Conservation (phyloP, 2,797 vertebrate species). For the Microcaecilia unicolor region DNA sequence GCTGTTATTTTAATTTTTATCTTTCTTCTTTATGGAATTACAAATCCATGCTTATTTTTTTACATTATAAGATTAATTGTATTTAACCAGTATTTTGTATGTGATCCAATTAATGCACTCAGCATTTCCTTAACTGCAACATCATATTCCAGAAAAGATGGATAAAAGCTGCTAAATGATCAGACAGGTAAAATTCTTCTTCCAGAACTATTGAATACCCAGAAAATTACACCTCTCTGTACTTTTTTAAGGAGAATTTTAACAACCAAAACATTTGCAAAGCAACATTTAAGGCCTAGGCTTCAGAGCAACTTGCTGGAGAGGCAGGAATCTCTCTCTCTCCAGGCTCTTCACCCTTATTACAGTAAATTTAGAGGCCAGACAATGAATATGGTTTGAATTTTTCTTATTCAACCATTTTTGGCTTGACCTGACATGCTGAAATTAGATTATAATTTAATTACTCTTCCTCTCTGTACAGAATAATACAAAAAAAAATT, state of each 20-base stretch:
- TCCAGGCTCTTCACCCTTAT: too few species aligned
- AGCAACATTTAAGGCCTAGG: too few species aligned
- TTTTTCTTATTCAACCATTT: constrained; percentile 10
- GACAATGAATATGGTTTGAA: background rate
- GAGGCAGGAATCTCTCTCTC: too few species aligned
- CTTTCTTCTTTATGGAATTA: constrained; percentile 32
- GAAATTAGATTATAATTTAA: constrained; percentile 18
- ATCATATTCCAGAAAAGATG: constrained; percentile 20
- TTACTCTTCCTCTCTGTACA: constrained; percentile 24
- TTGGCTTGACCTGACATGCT: constrained; percentile 17
- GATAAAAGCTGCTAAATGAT: constrained; percentile 71
- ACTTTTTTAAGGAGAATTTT: too few species aligned
- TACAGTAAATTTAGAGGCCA: too few species aligned
- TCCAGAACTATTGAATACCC: too few species aligned
- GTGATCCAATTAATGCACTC: constrained; percentile 83
- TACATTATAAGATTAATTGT: constrained; percentile 42
- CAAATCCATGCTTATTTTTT: constrained; percentile 35
- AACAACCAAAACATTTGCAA: too few species aligned
- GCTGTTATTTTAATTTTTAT: too few species aligned
- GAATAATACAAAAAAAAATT: constrained; percentile 16
- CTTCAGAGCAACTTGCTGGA: too few species aligned
- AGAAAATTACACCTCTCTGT: too few species aligned
- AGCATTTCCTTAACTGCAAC: constrained; percentile 52
- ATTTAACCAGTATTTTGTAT: constrained; percentile 76
- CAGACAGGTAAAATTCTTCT: constrained; percentile 54